These are phyloP conservation scores for Telenomus remus DNA, from an alignment of 1,140 invertebrate species.

Conservation along the genomic window DNA sequence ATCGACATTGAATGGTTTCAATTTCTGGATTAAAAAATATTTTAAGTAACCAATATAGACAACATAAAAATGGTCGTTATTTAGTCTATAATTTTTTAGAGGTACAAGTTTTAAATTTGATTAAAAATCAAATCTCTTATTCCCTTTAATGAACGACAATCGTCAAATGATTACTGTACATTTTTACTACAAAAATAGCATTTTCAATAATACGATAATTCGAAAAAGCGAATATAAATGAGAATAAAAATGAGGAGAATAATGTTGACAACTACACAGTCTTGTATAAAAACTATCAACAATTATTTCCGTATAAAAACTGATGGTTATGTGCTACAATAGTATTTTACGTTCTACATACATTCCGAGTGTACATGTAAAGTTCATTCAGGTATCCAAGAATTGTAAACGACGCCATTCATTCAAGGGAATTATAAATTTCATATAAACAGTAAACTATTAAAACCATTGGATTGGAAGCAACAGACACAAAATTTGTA, in stretches of 20 bases:
- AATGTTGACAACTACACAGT: too few species aligned
- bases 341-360: too few species aligned
- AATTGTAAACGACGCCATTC: constrained; percentile 31
- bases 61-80: too few species aligned
- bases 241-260: too few species aligned
- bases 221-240: too few species aligned
- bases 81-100: background rate
- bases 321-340: too few species aligned
- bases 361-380: too few species aligned
- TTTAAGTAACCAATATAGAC: constrained; percentile 1
- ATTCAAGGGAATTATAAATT: constrained; percentile 31
- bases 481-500: constrained; percentile 6
- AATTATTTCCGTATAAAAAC: too few species aligned
- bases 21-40: background rate
- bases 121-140: constrained; percentile 11
- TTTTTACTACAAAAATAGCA: constrained; percentile 39
- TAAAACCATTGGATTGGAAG: background rate
- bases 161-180: constrained; percentile 7
- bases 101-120: background rate
- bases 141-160: constrained; percentile 43
- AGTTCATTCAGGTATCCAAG: too few species aligned
- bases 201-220: background rate
- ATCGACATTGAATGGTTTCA: constrained; percentile 8
- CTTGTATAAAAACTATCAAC: too few species aligned
- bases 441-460: background rate